Percentiles rank a stretch among this genome's conserved stretches.
These are phyloP conservation scores for Steatornis caripensis DNA, from an alignment of 2,113 vertebrate genomes.

Conservation along the genomic window DNA sequence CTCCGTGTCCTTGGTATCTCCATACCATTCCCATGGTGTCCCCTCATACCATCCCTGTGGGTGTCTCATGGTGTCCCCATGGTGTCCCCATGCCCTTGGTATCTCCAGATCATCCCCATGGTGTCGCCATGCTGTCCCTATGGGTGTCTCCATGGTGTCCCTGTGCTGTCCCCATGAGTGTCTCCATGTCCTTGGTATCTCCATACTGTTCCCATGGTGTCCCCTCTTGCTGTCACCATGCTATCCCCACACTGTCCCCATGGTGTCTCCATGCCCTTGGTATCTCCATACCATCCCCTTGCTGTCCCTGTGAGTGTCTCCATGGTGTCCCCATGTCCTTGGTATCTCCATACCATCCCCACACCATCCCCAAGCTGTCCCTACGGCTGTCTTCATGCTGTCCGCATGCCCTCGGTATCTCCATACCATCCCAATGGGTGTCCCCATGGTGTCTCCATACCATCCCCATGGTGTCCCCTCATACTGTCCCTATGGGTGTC, in stretches of 20 bases:
- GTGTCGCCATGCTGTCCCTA: accelerated
- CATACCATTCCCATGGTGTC: accelerated
- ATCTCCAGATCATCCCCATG: not conserved
- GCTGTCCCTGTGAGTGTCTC: not conserved
- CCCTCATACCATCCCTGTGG: too few species aligned
- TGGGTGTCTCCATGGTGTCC: accelerated
- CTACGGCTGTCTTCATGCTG: too few species aligned
- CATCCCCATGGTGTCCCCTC: too few species aligned
- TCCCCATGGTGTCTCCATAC: too few species aligned
- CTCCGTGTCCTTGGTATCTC: not conserved
- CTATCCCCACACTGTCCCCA: too few species aligned
- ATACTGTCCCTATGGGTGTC: too few species aligned
- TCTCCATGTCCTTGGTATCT: not conserved
- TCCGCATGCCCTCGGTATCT: not conserved
- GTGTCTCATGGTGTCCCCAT: accelerated
- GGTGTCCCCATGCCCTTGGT: not conserved
- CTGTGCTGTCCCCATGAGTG: accelerated
- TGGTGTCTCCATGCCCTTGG: not conserved
- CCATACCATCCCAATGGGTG: too few species aligned
- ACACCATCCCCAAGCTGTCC: too few species aligned
- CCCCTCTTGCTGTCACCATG: accelerated
- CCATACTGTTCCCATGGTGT: not conserved
- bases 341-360: not conserved
- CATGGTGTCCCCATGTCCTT: not conserved
- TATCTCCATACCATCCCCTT: not conserved